Conservation (phyloP, 2,797 vertebrate species). For the Synanceia verrucosa region DNA sequence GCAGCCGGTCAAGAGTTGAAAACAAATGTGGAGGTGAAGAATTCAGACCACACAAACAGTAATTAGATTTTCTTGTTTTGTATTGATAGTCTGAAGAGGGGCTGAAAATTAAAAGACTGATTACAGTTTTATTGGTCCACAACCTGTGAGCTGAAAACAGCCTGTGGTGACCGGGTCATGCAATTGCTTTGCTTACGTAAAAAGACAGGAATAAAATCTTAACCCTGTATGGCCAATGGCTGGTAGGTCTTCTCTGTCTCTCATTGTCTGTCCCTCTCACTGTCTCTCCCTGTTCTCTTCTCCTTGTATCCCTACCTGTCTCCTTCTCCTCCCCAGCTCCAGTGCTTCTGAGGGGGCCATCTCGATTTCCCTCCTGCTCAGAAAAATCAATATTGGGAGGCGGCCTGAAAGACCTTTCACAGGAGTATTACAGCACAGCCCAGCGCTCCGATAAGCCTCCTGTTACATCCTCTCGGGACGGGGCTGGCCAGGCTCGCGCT, state of each 20-base stretch:
- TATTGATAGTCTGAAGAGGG: not conserved
- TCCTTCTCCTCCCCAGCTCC: slow-evolving; percentile 42
- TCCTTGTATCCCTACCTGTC: slow-evolving; percentile 60
- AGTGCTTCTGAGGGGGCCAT: slow-evolving; percentile 64
- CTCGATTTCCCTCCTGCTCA: slow-evolving; percentile 78
- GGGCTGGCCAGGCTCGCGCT: slow-evolving; percentile 74
- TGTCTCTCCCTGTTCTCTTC: slow-evolving; percentile 4
- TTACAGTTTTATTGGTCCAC: not conserved
- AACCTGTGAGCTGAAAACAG: not conserved
- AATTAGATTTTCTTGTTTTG: not conserved
- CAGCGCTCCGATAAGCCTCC: slow-evolving; percentile 83
- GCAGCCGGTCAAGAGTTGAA: not conserved
- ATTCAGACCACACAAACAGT: not conserved
- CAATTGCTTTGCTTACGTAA: slow-evolving; percentile 9
- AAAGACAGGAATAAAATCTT: slow-evolving; percentile 1
- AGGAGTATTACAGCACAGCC: slow-evolving; percentile 87
- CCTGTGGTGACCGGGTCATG: not conserved
- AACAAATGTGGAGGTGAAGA: not conserved
- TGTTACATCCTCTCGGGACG: slow-evolving; percentile 83
- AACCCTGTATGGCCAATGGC: not conserved
- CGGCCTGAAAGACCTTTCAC: slow-evolving; percentile 84
- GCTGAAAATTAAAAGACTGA: not conserved
- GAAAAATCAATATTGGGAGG: slow-evolving; percentile 85
- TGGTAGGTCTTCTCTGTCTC: slow-evolving; percentile 5
- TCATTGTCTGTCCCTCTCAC: not conserved